A percentile compares a stretch with the other conserved stretches of the same genome.
These are phyloP conservation scores for Malaclemys terrapin DNA, from an alignment of 2,113 vertebrate genomes.

Conservation along the genomic window DNA sequence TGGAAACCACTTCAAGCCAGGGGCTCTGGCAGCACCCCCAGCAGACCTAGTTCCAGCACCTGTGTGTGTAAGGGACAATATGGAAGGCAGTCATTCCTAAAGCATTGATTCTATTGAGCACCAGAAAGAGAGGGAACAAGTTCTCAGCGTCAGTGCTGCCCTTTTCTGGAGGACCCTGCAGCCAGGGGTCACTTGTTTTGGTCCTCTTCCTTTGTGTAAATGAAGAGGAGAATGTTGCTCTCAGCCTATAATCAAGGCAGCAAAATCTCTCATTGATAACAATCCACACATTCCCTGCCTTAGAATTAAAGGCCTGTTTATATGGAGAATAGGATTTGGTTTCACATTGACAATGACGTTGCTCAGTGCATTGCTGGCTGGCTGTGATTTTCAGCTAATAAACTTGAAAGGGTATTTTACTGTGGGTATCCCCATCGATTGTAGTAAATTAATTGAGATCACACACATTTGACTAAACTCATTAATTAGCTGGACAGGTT, in stretches of 20 bases:
- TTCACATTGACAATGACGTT: background rate
- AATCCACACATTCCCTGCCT: background rate
- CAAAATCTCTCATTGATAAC: background rate
- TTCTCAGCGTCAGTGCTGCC: background rate
- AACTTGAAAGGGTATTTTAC: background rate
- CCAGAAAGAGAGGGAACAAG: background rate
- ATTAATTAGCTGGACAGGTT: background rate
- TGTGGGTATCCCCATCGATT: background rate
- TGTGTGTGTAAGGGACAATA: background rate
- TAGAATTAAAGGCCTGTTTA: background rate
- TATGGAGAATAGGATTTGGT: conserved; percentile 35
- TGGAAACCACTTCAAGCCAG: no score
- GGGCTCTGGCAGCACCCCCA: no score
- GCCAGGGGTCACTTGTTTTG: background rate
- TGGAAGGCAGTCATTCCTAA: fast-evolving
- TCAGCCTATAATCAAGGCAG: background rate
- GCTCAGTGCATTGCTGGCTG: background rate
- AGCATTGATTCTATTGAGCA: fast-evolving
- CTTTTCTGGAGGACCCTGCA: background rate
- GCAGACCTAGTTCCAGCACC: no score
- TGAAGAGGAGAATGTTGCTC: background rate
- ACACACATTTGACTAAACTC: background rate
- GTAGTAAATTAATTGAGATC: background rate
- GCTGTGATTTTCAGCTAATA: background rate
- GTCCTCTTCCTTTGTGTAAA: background rate